A percentile compares a stretch with the other conserved stretches of the same genome.
phyloP scores from a whole-genome alignment of 2,888 invertebrate species.

The Panorpa germanica region DNA sequence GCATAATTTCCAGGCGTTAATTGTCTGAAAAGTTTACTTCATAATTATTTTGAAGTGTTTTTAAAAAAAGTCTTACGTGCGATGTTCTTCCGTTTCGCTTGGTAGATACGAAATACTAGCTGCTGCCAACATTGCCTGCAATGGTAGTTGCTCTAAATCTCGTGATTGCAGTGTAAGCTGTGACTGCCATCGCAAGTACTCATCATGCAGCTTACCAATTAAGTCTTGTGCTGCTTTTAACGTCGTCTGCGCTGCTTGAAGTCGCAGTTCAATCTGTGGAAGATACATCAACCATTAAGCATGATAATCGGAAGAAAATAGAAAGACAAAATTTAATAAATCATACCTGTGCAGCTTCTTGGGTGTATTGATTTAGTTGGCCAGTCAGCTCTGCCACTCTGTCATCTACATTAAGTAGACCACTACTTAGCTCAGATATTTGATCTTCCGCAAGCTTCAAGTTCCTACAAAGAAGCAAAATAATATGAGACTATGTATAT shows the following conservation, averaged over 20 bases:
- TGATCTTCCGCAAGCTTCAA: constrained; percentile 66
- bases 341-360: constrained; percentile 92
- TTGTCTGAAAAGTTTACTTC: too few species aligned
- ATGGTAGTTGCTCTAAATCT: constrained; percentile 41
- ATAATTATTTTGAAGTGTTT: too few species aligned
- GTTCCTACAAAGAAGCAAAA: constrained; percentile 33
- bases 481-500: background rate
- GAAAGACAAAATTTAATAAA: too few species aligned
- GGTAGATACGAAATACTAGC: constrained; percentile 63
- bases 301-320: too few species aligned
- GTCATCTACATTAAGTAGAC: constrained; percentile 61
- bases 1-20: too few species aligned
- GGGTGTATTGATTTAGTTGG: constrained; percentile 69
- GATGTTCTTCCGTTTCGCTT: constrained; percentile 45
- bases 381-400: constrained; percentile 59
- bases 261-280: too few species aligned
- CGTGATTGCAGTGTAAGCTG: too few species aligned
- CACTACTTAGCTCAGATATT: constrained; percentile 55
- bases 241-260: constrained; percentile 57
- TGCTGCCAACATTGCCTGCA: constrained; percentile 49
- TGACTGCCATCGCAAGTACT: constrained; percentile 72
- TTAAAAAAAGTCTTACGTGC: constrained; percentile 25
- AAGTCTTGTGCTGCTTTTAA: constrained; percentile 61
- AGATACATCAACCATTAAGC: too few species aligned
- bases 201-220: constrained; percentile 72